Evolutionary conservation across 2,797 vertebrate genomes (phyloP), one percentile per base, ranked within the genome.

Genomic region (Psittacula echo): DNA sequence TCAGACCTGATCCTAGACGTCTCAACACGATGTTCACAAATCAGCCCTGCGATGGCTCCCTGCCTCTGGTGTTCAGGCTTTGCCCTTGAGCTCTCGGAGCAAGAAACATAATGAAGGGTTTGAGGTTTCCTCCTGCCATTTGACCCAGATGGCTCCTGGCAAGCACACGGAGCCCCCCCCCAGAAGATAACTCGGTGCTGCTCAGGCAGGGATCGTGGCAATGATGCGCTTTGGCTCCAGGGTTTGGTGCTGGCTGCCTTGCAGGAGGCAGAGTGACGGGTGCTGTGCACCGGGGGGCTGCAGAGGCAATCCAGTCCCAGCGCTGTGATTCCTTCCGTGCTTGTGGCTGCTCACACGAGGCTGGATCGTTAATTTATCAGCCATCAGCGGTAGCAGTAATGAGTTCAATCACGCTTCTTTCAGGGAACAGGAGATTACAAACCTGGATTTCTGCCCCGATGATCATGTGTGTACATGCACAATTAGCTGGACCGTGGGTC

Each of bases 391-490:
- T 7, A 5, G 21, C 39, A 3, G 47, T 42, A n/a, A 26, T 0
- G 18, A 53, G 54, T 9, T 51, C 48, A 15, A 20, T 60, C 16
- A 2, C 3, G 3, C 30, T 75, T 26, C 45, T 39, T 60, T 32
- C 34, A 8, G 44, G 51, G 71, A 75, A 20, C 0, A 0, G 64
- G 10, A 29, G 45, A 7, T 53, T 11, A 23, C 61, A 32, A 0
- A 5, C 30, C 37, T 32, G 34, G 30, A 14, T 68, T 60, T 83
- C 0, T 2, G 58, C 18, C 2, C 1, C 5, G 62, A 3, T 4
- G 61, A 4, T 2, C 0, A 1, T 2, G 16, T 3, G 41, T 23
- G 51, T 27, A 3, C 11, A 1, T 0, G 2, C 44, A 4, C 39
- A 4, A 1, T 44, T 9, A 70, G 34, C 60, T 47, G 73, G 60